Conservation (phyloP, 2,797 vertebrate species). For the Malacoctenus gilli region DNA sequence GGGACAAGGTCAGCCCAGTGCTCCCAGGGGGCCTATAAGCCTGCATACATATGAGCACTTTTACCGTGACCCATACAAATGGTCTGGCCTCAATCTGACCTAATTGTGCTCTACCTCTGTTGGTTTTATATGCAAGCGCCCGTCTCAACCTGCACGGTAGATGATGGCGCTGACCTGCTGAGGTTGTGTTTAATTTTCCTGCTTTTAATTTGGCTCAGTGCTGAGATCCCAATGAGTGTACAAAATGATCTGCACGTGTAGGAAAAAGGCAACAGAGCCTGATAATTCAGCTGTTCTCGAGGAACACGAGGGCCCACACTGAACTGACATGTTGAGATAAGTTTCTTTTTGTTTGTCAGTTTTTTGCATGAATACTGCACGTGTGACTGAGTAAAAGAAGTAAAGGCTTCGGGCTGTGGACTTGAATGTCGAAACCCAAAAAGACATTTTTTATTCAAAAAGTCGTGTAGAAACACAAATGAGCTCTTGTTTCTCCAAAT, state of each 20-base stretch:
- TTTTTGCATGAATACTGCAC: too few species aligned
- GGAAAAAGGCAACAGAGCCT: neutral
- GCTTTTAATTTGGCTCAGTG: conserved; percentile 18
- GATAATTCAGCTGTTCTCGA: too few species aligned
- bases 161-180: conserved; percentile 19
- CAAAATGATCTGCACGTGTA: neutral
- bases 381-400: too few species aligned
- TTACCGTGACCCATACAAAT: conserved; percentile 74
- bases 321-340: too few species aligned
- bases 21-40: conserved; percentile 64
- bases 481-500: too few species aligned
- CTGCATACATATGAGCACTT: conserved; percentile 78
- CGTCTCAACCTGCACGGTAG: conserved; percentile 34
- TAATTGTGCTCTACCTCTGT: conserved; percentile 68
- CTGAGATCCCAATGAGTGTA: conserved; percentile 6
- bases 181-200: conserved; percentile 23
- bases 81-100: conserved; percentile 70
- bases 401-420: too few species aligned
- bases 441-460: too few species aligned
- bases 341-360: too few species aligned
- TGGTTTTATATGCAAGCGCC: conserved; percentile 55
- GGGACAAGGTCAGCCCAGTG: conserved; percentile 75
- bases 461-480: too few species aligned
- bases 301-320: too few species aligned
- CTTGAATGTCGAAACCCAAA: too few species aligned